phyloP scores from a whole-genome alignment of 2,888 invertebrate genomes.

The Noctua janthina region DNA sequence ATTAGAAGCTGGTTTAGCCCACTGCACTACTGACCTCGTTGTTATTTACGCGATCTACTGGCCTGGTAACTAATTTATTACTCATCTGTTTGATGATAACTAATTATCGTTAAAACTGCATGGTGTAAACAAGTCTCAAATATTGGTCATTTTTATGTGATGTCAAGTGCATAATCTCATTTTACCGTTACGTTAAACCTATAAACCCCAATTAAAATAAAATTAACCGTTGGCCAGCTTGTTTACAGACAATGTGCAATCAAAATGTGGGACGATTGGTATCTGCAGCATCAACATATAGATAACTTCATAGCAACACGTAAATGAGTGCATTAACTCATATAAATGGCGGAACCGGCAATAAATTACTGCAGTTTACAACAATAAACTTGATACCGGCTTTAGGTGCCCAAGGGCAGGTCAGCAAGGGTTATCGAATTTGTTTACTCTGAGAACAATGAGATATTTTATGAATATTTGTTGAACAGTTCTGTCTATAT shows the following conservation, averaged over 20 bases:
- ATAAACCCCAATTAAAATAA: constrained; percentile 12
- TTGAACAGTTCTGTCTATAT: constrained; percentile 11
- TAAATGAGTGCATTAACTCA: constrained; percentile 69
- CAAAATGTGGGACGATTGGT: constrained; percentile 41
- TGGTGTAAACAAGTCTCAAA: background rate
- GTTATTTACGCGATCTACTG: constrained; percentile 55
- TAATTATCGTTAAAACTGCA: constrained; percentile 28
- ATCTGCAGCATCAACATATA: constrained; percentile 26
- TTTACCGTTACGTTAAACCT: constrained; percentile 15
- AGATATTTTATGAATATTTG: constrained; percentile 33
- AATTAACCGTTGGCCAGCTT: constrained; percentile 16
- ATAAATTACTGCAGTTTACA: constrained; percentile 68
- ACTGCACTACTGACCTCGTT: constrained; percentile 59
- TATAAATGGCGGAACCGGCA: constrained; percentile 71
- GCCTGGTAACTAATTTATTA: constrained; percentile 43
- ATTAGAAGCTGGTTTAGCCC: constrained; percentile 54
- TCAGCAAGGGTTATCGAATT: constrained; percentile 74
- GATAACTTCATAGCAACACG: constrained; percentile 56
- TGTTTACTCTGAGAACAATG: constrained; percentile 61
- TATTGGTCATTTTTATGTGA: background rate
- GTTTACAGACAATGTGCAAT: constrained; percentile 23
- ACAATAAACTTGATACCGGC: constrained; percentile 65
- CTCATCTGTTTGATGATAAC: constrained; percentile 45
- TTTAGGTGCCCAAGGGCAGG: constrained; percentile 70
- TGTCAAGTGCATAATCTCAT: background rate